phyloP scores from a whole-genome alignment of 1,140 invertebrate species.

The Polyergus mexicanus region DNA sequence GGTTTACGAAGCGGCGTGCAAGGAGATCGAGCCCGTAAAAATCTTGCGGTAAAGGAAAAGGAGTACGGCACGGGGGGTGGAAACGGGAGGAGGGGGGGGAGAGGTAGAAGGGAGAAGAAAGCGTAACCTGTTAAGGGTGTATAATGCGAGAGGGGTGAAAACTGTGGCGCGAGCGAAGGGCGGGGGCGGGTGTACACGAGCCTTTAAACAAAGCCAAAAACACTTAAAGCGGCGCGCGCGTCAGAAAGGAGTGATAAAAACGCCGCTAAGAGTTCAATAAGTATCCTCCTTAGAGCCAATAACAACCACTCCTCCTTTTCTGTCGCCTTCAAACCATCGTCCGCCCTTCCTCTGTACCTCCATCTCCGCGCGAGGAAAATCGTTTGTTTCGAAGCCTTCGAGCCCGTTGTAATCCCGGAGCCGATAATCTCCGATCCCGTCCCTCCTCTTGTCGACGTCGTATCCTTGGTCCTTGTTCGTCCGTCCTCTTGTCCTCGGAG shows the following conservation, averaged over 20 bases:
- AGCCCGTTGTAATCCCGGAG: constrained; percentile 81
- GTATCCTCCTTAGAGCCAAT: constrained; percentile 84
- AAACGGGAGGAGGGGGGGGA: not conserved
- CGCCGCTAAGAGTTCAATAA: constrained; percentile 84
- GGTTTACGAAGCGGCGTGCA: constrained; percentile 67
- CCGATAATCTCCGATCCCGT: constrained; percentile 82
- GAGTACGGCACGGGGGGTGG: not conserved
- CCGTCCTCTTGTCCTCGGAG: constrained; percentile 63
- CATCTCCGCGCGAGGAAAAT: constrained; percentile 78
- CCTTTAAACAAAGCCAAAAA: constrained; percentile 80
- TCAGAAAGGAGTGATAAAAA: constrained; percentile 79
- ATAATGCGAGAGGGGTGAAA: constrained; percentile 67
- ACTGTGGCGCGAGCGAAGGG: not conserved
- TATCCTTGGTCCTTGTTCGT: constrained; percentile 54
- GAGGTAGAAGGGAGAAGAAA: constrained; percentile 48
- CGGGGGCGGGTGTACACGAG: constrained; percentile 62
- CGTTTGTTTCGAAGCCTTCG: constrained; percentile 81
- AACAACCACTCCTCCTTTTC: constrained; percentile 73
- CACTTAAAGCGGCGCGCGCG: constrained; percentile 75
- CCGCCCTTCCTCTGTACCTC: constrained; percentile 66
- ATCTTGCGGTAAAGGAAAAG: constrained; percentile 59
- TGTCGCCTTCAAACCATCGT: constrained; percentile 48
- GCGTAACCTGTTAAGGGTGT: constrained; percentile 64
- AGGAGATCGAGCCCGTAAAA: constrained; percentile 70
- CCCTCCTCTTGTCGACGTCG: constrained; percentile 63